These are phyloP conservation scores for Leptinotarsa peninsularis DNA, from an alignment of 2,888 invertebrate species.

Conservation along the genomic window DNA sequence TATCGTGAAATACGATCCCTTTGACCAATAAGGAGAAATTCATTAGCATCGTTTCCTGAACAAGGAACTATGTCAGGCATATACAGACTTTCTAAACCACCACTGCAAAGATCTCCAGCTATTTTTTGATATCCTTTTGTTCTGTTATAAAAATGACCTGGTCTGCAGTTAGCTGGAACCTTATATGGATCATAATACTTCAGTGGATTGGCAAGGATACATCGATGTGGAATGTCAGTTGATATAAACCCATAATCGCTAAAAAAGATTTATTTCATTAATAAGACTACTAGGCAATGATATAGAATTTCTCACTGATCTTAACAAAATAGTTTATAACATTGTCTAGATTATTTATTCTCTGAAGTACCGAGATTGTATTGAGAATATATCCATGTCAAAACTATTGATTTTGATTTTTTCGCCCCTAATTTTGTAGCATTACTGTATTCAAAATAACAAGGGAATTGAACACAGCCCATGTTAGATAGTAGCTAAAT, in stretches of 20 bases:
- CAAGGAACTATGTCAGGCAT: constrained; percentile 79
- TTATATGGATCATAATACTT: constrained; percentile 74
- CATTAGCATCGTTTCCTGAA: constrained; percentile 75
- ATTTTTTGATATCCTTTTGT: constrained; percentile 91
- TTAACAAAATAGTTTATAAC: no score
- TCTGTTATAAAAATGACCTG: constrained; percentile 80
- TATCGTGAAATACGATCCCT: constrained; percentile 77
- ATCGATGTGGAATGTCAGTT: constrained; percentile 70
- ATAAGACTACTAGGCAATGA: not conserved
- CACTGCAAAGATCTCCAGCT: constrained; percentile 81
- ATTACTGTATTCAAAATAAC: no score
- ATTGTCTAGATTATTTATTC: no score
- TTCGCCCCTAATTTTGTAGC: no score
- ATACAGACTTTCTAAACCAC: constrained; percentile 79
- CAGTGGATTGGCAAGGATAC: constrained; percentile 56
- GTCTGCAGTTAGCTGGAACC: constrained; percentile 75
- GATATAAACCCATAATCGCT: constrained; percentile 83
- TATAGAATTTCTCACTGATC: not conserved
- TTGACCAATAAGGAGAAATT: constrained; percentile 85
- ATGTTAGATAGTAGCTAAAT: no score
- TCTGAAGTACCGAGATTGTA: no score
- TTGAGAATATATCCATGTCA: no score
- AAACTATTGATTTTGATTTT: no score
- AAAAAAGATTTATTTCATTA: constrained; percentile 46
- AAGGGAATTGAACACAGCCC: no score